Evolutionary conservation across 2,888 invertebrate genomes (phyloP).

Genomic region (Cantharis rustica): DNA sequence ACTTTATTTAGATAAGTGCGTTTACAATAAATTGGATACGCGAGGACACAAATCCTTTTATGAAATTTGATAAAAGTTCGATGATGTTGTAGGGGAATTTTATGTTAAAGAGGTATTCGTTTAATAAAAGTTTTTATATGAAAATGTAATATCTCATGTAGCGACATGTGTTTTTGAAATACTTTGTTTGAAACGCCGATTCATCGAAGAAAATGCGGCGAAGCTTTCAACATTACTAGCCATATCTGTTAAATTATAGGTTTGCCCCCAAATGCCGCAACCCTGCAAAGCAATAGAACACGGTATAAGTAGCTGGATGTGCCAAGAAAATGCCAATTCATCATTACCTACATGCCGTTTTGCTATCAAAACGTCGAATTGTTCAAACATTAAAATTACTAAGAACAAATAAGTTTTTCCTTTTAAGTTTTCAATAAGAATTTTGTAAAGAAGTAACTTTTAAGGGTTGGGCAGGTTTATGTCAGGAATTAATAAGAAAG

Average conservation of each 20-base stretch:
- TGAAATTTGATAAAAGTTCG: background rate
- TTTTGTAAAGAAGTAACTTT: background rate
- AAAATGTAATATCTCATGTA: constrained; percentile 20
- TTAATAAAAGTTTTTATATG: constrained; percentile 25
- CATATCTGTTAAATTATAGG: constrained; percentile 34
- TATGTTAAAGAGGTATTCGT: constrained; percentile 17
- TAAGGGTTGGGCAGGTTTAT: constrained; percentile 28
- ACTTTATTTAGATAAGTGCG: too few relatives aligned
- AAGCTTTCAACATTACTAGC: constrained; percentile 33
- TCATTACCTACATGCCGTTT: constrained; percentile 4
- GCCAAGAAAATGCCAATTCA: constrained; percentile 32
- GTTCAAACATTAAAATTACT: background rate
- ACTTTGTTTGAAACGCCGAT: constrained; percentile 30
- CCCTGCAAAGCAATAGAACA: constrained; percentile 22
- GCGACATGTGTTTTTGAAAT: constrained; percentile 29
- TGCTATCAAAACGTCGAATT: background rate
- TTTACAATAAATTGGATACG: too few relatives aligned
- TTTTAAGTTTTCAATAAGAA: background rate
- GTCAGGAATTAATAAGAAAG: constrained; percentile 38
- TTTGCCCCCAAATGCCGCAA: constrained; percentile 28
- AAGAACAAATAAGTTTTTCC: background rate
- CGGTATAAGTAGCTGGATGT: constrained; percentile 24
- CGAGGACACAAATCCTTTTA: too few relatives aligned
- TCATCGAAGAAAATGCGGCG: constrained; percentile 36
- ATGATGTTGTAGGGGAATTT: background rate